Percentiles rank a stretch among this genome's conserved stretches.
phyloP scores from a whole-genome alignment of 1,140 invertebrate species.

The Ooceraea biroi region DNA sequence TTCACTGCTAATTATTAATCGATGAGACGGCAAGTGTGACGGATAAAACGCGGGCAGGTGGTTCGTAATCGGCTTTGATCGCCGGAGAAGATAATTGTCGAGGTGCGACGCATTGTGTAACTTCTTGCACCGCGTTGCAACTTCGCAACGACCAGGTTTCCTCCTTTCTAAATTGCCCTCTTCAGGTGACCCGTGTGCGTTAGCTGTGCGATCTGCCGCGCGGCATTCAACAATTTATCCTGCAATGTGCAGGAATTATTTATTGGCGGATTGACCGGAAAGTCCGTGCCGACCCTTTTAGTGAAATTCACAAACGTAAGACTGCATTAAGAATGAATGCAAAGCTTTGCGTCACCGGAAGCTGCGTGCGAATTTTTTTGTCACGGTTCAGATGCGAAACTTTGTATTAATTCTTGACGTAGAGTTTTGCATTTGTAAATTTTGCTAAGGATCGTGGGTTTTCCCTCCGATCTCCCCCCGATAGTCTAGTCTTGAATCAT shows the following conservation, averaged over 20 bases:
- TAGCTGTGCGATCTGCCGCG: background rate
- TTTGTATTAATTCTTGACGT: too few relatives aligned
- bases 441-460: too few relatives aligned
- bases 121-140: constrained; percentile 16
- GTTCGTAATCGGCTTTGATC: constrained; percentile 51
- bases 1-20: constrained; percentile 50
- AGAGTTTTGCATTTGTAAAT: too few relatives aligned
- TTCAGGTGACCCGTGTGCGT: background rate
- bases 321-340: too few relatives aligned
- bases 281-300: too few relatives aligned
- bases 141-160: constrained; percentile 24
- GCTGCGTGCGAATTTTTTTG: too few relatives aligned
- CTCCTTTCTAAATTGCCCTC: constrained; percentile 45
- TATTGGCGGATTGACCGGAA: too few relatives aligned
- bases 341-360: too few relatives aligned
- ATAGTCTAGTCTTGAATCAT: background rate
- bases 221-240: too few relatives aligned
- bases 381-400: too few relatives aligned
- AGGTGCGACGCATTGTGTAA: constrained; percentile 47
- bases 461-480: too few relatives aligned
- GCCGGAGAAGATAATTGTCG: constrained; percentile 52
- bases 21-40: constrained; percentile 37
- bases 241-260: background rate
- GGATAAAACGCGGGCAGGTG: constrained; percentile 13
- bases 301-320: too few relatives aligned